Conservation (phyloP, 2,113 vertebrate species). For the Menidia beryllina region DNA sequence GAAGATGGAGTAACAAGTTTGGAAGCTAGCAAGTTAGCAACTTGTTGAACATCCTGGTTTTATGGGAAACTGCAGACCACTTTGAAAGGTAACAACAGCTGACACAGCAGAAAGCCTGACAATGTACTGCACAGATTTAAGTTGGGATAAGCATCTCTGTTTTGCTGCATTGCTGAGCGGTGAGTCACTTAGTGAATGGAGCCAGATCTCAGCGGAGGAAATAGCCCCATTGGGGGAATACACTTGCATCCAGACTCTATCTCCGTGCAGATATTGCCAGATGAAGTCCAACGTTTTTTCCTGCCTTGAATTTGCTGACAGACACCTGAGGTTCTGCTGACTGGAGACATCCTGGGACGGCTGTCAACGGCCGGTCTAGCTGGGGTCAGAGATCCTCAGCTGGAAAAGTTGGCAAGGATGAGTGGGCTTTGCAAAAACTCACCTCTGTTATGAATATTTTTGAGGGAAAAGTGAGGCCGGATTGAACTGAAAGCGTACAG, state of each 20-base stretch:
- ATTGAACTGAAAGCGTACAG: conserved; percentile 66
- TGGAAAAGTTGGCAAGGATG: conserved; percentile 61
- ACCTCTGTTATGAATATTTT: conserved; percentile 61
- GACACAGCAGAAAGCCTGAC: conserved; percentile 61
- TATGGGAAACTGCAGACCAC: conserved; percentile 1
- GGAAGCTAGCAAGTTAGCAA: neutral
- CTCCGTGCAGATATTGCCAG: conserved; percentile 68
- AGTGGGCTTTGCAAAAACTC: conserved; percentile 48
- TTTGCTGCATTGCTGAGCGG: conserved; percentile 61
- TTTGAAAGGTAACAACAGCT: conserved; percentile 41
- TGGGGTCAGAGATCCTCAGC: conserved; percentile 59
- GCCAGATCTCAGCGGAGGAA: conserved; percentile 65
- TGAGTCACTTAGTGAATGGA: conserved; percentile 65
- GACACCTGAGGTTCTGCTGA: conserved; percentile 71
- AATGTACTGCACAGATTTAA: conserved; percentile 45
- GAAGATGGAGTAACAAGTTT: neutral
- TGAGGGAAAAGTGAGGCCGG: conserved; percentile 53
- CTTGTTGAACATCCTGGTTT: neutral
- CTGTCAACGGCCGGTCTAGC: conserved; percentile 53
- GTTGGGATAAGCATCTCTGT: conserved; percentile 53
- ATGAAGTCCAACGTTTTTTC: conserved; percentile 60
- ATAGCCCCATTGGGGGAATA: conserved; percentile 54
- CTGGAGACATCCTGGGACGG: conserved; percentile 62
- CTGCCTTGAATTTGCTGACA: conserved; percentile 64
- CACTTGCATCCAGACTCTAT: conserved; percentile 62